Percentiles rank a stretch among this genome's conserved stretches.
phyloP scores from a whole-genome alignment of 2,113 vertebrate genomes.

The Pseudonaja textilis region DNA sequence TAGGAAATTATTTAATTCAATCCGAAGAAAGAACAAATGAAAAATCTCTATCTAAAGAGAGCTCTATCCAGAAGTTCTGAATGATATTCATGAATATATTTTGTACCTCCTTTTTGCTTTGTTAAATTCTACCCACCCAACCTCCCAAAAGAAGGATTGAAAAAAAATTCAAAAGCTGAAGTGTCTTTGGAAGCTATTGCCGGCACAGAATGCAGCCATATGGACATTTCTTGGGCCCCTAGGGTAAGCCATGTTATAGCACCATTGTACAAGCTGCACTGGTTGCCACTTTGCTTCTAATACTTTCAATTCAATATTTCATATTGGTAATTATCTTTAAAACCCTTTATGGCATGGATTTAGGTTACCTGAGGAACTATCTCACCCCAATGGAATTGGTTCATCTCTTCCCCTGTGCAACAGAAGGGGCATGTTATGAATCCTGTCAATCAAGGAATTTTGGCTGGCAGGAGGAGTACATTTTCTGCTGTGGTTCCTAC shows the following conservation, averaged over 20 bases:
- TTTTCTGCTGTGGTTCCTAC: not conserved
- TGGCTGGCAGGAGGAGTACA: not conserved
- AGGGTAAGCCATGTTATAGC: not conserved
- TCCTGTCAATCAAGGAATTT: not conserved
- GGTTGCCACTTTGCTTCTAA: not conserved
- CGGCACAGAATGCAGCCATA: not conserved
- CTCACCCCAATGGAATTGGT: not conserved
- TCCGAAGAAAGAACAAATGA: not conserved
- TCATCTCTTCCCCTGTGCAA: not conserved
- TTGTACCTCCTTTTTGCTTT: not conserved
- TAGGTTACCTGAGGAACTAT: not conserved
- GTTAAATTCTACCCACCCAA: not conserved
- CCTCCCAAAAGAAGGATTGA: not conserved
- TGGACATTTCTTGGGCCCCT: not conserved
- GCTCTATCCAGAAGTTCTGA: not conserved
- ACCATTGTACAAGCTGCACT: not conserved
- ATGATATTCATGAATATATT: not conserved
- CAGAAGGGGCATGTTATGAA: not conserved
- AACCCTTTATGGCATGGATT: not conserved
- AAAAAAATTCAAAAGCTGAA: not conserved
- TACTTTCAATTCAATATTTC: not conserved
- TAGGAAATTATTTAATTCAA: not conserved
- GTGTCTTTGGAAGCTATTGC: not conserved
- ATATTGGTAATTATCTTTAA: not conserved
- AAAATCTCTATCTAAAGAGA: not conserved